These are phyloP conservation scores for Pseudeuparius sepicola DNA, from an alignment of 2,888 invertebrate species.

Conservation along the genomic window DNA sequence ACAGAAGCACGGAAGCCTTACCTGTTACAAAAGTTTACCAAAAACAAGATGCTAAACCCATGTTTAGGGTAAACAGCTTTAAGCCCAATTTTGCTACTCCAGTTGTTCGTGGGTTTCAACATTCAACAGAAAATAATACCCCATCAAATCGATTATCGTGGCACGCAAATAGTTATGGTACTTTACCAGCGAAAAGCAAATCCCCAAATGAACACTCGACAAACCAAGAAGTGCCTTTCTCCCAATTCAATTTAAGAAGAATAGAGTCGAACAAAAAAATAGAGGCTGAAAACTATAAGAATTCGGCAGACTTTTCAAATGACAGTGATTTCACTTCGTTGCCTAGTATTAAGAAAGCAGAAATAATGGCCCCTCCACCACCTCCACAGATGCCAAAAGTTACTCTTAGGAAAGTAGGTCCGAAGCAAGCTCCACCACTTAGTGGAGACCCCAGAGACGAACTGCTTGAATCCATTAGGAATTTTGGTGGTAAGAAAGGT, in stretches of 20 bases:
- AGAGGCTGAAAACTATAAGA: conserved; percentile 13
- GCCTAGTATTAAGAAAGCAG: conserved; percentile 6
- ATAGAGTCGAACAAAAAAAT: conserved; percentile 34
- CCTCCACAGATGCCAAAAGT: conserved; percentile 34
- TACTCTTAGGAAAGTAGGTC: conserved; percentile 24
- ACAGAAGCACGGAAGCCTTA: conserved; percentile 19
- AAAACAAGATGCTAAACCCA: too few relatives aligned
- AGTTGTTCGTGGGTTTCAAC: conserved; percentile 36
- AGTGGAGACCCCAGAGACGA: conserved; percentile 51
- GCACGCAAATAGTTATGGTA: conserved; percentile 27
- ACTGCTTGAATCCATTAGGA: conserved; percentile 60
- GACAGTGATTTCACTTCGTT: conserved; percentile 13
- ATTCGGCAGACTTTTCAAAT: too few relatives aligned
- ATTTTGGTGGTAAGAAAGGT: conserved; percentile 48
- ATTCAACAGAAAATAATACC: conserved; percentile 17
- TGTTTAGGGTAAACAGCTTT: conserved; percentile 32
- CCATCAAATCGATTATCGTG: conserved; percentile 29
- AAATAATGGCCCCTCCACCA: conserved; percentile 29
- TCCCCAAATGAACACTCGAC: conserved; percentile 22
- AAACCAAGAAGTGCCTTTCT: conserved; percentile 36
- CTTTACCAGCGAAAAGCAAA: conserved; percentile 29
- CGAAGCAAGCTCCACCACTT: conserved; percentile 15
- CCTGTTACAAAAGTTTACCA: conserved; percentile 20
- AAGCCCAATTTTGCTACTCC: conserved; percentile 28
- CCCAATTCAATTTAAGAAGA: conserved; percentile 41